Evolutionary conservation across 2,888 invertebrate genomes (phyloP).

Genomic region (Drosophila prostipennis): DNA sequence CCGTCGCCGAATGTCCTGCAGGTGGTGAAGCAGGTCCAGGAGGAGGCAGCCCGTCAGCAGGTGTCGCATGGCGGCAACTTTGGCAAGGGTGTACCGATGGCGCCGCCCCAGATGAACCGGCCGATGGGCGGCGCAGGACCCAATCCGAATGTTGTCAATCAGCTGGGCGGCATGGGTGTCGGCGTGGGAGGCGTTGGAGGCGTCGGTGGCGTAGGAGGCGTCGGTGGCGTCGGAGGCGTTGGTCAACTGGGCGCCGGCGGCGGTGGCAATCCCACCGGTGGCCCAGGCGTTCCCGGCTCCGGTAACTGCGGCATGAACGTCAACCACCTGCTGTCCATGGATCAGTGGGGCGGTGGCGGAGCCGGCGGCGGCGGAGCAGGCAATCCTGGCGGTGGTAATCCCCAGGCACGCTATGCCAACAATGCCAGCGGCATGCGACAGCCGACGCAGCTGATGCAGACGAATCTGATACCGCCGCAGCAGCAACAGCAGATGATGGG

Average conservation of each 20-base stretch:
- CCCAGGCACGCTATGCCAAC: conserved; percentile 82
- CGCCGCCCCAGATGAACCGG: conserved; percentile 85
- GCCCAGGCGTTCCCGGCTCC: conserved; percentile 49
- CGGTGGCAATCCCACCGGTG: conserved; percentile 56
- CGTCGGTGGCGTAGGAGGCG: conserved; percentile 48
- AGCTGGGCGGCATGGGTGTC: conserved; percentile 69
- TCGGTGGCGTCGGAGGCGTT: conserved; percentile 61
- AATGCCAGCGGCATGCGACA: conserved; percentile 83
- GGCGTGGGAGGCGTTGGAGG: conserved; percentile 72
- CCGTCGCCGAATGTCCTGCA: conserved; percentile 93
- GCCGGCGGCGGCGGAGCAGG: conserved; percentile 66
- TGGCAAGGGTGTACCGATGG: conserved; percentile 87
- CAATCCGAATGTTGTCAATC: conserved; percentile 58
- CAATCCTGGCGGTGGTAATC: conserved; percentile 68
- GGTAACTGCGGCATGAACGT: conserved; percentile 64
- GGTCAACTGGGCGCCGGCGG: conserved; percentile 51
- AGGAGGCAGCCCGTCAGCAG: conserved; percentile 95
- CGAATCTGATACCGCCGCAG: conserved; percentile 60
- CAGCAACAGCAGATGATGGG: conserved; percentile 83
- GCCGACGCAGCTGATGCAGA: conserved; percentile 85
- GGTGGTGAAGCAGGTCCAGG: conserved; percentile 94
- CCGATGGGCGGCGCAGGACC: conserved; percentile 79
- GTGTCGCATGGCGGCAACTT: conserved; percentile 90
- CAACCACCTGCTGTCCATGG: conserved; percentile 86
- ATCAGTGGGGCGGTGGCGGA: conserved; percentile 85